Evolutionary conservation across 2,888 invertebrate species (phyloP), one percentile per base, ranked within the genome.

Genomic region (Venusia cambrica): DNA sequence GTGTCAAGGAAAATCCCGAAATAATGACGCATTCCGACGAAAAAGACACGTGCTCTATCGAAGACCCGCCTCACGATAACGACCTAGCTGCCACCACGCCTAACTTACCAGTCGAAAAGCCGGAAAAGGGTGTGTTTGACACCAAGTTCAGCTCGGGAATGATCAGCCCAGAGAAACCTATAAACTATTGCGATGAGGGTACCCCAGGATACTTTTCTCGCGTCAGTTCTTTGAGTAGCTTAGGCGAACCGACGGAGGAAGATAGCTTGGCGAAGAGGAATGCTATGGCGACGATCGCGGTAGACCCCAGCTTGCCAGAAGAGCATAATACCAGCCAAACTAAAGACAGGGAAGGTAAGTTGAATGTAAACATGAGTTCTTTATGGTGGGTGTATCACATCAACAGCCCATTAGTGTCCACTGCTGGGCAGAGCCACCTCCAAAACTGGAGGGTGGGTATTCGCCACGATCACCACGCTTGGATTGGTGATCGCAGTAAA

Each of bases 171-270:
- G 95, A 94, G 54, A 94, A 94, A 57, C 92, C 94, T 0, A 89
- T 93, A 2, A 93, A 92, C 61, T 97, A 96, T 68, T 95, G 94
- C 57, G 95, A 96, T 46, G 95, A 96, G 66, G 96, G 94, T 1
- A 96, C 96, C 0, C 95, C 96, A 0, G 93, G 93, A 0, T 92
- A 91, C 69, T 94, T 92, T 62, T 94, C 94, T 2, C 78, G 91
- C 4, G 90, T 90, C 19, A 90, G 90, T 52, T 90, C 90, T 0
- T 55, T 90, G 28, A 90, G 90, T 57, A 90, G 90, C 42, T 67
- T 91, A 5, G 87, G 81, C 0, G 90, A 90, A 45, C 85, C 88
- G 1, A 83, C 81, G 0, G 85, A 85, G 22, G 85, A 79, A 27
- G 83, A 81, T 27, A 64, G 72, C 32, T 48, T 84, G 35, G 87